Base-by-base conservation (phyloP, 2,797 vertebrate species). In the Zenarchopterus dispar region DNA sequence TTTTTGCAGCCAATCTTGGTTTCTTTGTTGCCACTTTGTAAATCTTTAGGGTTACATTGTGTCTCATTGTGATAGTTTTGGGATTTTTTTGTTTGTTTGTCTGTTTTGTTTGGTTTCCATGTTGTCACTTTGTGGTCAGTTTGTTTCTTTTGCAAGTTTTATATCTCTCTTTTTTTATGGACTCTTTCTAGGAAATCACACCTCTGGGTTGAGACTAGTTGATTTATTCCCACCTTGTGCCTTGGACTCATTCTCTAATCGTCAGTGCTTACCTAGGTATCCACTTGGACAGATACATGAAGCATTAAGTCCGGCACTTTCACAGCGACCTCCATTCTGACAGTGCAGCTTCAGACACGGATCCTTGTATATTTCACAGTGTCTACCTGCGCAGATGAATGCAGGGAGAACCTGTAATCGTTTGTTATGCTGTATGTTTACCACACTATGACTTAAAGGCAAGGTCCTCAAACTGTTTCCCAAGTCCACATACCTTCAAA, bases 361-460 rank as follows among this genome's bases (percentile, higher is more conserved):
- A 81, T 99, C 96, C 89, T 95, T 97, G 88, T 94, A 96, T 41
- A 96, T 89, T 78, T 99, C 97, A 86, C 97, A 99, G 82, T 98
- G 96, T 73, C 90, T 93, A 57, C 96, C 97, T 98, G 82, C 47
- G 75, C 78, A 62, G 18, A 65, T 33, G 56, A 21, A 67, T 0
- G 62, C 16, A 67, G 28, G 67, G 17, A 11, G 11, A 64, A 9
- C 5, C 3, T 11, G 17, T 23, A 5, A 47, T 41, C 10, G 53
- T 45, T 28, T 13, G 19, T 43, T 5, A 3, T 16, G 36, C 16
- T 52, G 19, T 13, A 42, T 11, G 16, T 46, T 52, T 49, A 44
- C 18, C 8, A 26, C 13, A 4, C 2, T 17, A 10, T 8, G 8
- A 19, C 17, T 15, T 13, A 2, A 15, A 24, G 21, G 17, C 44